phyloP scores from a whole-genome alignment of 2,797 vertebrate species.

The Pantherophis vulpinus region DNA sequence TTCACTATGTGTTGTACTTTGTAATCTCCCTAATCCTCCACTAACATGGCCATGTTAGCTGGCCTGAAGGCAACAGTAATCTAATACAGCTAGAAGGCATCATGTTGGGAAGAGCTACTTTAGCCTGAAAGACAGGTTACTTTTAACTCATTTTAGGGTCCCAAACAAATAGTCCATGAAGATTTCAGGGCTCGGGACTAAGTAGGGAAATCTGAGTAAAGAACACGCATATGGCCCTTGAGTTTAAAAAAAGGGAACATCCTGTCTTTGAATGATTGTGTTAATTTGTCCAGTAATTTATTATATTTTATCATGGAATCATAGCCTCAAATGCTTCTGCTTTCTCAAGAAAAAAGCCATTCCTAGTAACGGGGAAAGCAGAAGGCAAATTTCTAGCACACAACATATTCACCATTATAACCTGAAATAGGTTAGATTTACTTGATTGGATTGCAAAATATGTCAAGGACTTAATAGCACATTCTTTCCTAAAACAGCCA shows the following conservation, averaged over 20 bases:
- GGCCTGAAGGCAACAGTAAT: not conserved
- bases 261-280: not conserved
- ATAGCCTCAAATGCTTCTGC: slow-evolving; percentile 59
- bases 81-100: not conserved
- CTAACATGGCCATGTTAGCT: not conserved
- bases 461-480: slow-evolving; percentile 36
- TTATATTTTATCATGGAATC: slow-evolving; percentile 47
- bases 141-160: slow-evolving; percentile 55
- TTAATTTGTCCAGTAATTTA: slow-evolving; percentile 49
- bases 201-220: slow-evolving; percentile 51
- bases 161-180: slow-evolving; percentile 41
- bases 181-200: slow-evolving; percentile 49
- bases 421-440: slow-evolving; percentile 50
- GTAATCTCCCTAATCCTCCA: not conserved
- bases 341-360: slow-evolving; percentile 61
- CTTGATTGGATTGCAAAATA: slow-evolving; percentile 52
- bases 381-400: slow-evolving; percentile 54
- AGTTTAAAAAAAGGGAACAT: slow-evolving; percentile 41
- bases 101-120: not conserved
- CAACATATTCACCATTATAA: slow-evolving; percentile 52
- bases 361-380: slow-evolving; percentile 66
- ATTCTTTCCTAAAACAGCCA: slow-evolving; percentile 52
- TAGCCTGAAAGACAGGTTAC: slow-evolving; percentile 30
- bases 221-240: slow-evolving; percentile 37
- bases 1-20: not conserved